Conservation (phyloP, 2,888 invertebrate species). For the Phyllotreta striolata region DNA sequence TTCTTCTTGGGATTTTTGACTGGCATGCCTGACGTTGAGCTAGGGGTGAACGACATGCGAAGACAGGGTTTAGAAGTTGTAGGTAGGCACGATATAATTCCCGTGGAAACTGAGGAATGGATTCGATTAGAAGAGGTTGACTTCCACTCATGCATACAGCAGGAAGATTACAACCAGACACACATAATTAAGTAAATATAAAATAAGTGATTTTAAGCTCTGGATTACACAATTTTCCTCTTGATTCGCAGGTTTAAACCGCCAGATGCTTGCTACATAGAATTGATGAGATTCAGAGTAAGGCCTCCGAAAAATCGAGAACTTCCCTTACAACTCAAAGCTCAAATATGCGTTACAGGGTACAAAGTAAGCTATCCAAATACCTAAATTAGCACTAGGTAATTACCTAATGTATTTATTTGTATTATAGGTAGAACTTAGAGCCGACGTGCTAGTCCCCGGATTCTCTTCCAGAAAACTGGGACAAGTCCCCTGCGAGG, state of each 20-base stretch:
- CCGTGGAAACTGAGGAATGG: slow-evolving; percentile 99
- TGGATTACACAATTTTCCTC: background rate
- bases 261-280: slow-evolving; percentile 97
- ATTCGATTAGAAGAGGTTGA: slow-evolving; percentile 93
- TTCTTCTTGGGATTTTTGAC: slow-evolving; percentile 97
- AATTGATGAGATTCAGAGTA: slow-evolving; percentile 94
- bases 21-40: slow-evolving; percentile 95
- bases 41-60: slow-evolving; percentile 96
- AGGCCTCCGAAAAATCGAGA: slow-evolving; percentile 95
- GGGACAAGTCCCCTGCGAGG: slow-evolving; percentile 96
- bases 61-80: slow-evolving; percentile 99
- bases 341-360: slow-evolving; percentile 86
- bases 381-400: background rate
- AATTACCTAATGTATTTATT: slow-evolving; percentile 1
- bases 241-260: slow-evolving; percentile 81
- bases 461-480: slow-evolving; percentile 95
- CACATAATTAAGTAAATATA: slow-evolving; percentile 80
- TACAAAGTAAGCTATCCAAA: slow-evolving; percentile 69
- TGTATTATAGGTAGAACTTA: slow-evolving; percentile 80
- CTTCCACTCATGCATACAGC: slow-evolving; percentile 93
- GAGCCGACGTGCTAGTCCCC: slow-evolving; percentile 95
- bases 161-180: slow-evolving; percentile 85
- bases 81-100: slow-evolving; percentile 98
- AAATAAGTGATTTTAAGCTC: background rate
- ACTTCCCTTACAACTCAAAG: slow-evolving; percentile 93